A percentile compares a stretch with the other conserved stretches of the same genome.
Evolutionary conservation across 2,797 vertebrate genomes (phyloP).

Genomic region (Buphagus erythrorhynchus): DNA sequence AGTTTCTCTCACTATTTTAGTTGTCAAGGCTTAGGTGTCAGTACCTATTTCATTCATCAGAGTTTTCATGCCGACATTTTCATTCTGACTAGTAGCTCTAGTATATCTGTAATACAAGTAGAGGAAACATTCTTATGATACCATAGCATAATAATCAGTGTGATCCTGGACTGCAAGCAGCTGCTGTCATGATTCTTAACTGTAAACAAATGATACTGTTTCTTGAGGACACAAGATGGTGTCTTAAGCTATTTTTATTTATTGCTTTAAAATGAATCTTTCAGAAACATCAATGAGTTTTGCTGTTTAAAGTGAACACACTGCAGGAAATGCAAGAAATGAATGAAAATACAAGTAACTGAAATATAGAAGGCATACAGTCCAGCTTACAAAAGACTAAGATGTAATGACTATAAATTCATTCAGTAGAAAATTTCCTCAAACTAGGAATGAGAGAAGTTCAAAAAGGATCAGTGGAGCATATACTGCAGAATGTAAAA

Average conservation of each 20-base stretch:
- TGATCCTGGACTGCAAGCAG: not conserved
- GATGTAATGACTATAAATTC: not conserved
- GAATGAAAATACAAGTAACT: not conserved
- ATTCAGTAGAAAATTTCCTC: not conserved
- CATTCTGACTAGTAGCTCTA: not conserved
- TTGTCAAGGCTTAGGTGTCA: not conserved
- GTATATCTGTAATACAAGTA: not conserved
- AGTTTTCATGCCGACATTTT: not conserved
- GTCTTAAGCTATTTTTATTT: conserved; percentile 8
- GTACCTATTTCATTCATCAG: not conserved
- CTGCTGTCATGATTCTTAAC: conserved; percentile 22
- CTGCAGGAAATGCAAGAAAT: not conserved
- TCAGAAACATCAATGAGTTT: not conserved
- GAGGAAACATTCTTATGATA: not conserved
- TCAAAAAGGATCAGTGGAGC: not conserved
- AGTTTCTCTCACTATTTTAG: not conserved
- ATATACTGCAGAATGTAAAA: not conserved
- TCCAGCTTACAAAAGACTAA: not conserved
- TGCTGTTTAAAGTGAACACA: not conserved
- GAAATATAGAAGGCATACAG: not conserved
- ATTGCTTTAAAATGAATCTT: not conserved
- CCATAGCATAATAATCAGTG: not conserved
- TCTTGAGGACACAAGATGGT: conserved; percentile 30
- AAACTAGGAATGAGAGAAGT: not conserved
- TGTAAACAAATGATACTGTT: conserved; percentile 36